Conservation (phyloP, 2,888 invertebrate genomes). For the Hedya salicella region DNA sequence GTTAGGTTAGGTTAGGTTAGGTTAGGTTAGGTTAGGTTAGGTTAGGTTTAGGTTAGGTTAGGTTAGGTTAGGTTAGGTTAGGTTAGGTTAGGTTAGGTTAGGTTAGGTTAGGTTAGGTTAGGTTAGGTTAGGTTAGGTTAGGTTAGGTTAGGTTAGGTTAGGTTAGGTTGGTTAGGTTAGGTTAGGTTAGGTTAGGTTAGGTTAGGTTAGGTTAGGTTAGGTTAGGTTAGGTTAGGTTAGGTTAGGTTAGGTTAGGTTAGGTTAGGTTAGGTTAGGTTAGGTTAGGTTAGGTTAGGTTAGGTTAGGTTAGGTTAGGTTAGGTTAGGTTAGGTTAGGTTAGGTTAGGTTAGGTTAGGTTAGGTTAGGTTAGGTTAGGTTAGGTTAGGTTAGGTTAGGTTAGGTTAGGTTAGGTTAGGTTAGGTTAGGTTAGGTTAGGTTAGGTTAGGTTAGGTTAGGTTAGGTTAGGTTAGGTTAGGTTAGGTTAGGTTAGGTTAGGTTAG, state of each 20-base stretch:
- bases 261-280: too few relatives aligned
- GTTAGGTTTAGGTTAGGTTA: too few relatives aligned
- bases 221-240: conserved; percentile 29
- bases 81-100: conserved; percentile 17
- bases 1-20: conserved; percentile 30
- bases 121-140: conserved; percentile 19
- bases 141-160: too few relatives aligned
- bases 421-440: conserved; percentile 1
- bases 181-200: conserved; percentile 25
- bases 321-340: too few relatives aligned
- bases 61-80: conserved; percentile 29
- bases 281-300: too few relatives aligned
- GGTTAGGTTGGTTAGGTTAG: too few relatives aligned
- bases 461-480: conserved; percentile 17
- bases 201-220: conserved; percentile 14
- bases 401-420: too few relatives aligned
- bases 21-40: conserved; percentile 30
- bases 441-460: conserved; percentile 19
- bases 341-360: too few relatives aligned
- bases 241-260: conserved; percentile 10
- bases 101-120: conserved; percentile 17
- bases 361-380: too few relatives aligned
- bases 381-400: too few relatives aligned
- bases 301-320: too few relatives aligned
- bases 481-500: conserved; percentile 38